These are phyloP conservation scores for Metellina segmentata DNA, from an alignment of 2,888 invertebrate species.

Conservation along the genomic window DNA sequence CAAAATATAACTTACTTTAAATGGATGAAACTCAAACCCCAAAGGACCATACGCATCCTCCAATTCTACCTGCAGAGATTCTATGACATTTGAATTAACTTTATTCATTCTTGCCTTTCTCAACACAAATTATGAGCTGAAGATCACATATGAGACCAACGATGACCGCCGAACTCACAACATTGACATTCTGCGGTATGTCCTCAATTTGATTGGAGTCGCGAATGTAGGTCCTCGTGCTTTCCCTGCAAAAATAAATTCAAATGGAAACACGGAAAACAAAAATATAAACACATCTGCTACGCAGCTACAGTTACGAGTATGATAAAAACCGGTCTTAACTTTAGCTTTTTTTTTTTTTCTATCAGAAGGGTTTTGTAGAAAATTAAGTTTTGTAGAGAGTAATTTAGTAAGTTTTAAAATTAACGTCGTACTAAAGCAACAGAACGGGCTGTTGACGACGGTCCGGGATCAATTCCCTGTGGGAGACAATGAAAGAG, in stretches of 20 bases:
- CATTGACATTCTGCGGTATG: neutral
- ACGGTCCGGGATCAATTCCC: too few relatives aligned
- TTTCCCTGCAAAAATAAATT: neutral
- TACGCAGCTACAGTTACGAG: neutral
- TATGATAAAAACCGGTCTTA: neutral
- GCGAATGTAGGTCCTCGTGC: neutral
- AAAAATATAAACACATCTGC: neutral
- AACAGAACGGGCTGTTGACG: too few relatives aligned
- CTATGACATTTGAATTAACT: slow-evolving; percentile 7
- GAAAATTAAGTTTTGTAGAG: neutral
- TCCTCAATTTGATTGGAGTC: neutral
- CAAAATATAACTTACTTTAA: slow-evolving; percentile 53
- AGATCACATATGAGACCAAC: neutral
- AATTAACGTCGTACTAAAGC: too few relatives aligned
- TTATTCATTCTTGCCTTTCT: neutral
- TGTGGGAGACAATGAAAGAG: neutral
- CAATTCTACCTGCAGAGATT: slow-evolving; percentile 2
- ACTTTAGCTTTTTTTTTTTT: neutral
- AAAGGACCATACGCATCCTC: slow-evolving; percentile 29
- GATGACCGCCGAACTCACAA: neutral
- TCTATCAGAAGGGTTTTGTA: neutral
- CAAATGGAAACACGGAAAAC: neutral
- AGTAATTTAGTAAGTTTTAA: neutral
- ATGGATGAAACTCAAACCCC: slow-evolving; percentile 74
- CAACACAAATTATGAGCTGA: neutral